phyloP scores from a whole-genome alignment of 2,797 vertebrate genomes.

The Crax fasciolata region DNA sequence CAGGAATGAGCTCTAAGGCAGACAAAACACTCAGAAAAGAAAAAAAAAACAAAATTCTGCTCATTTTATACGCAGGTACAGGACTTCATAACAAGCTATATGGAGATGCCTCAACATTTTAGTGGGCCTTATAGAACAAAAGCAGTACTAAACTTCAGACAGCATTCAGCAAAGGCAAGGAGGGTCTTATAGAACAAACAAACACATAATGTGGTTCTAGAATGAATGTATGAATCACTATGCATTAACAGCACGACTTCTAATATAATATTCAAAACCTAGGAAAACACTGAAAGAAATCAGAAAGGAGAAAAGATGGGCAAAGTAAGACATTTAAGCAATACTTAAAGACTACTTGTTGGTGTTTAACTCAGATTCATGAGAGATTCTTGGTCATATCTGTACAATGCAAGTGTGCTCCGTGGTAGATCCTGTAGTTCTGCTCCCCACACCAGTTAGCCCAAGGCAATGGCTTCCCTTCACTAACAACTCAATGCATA shows the following conservation, averaged over 20 bases:
- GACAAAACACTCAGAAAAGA: background rate
- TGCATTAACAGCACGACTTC: background rate
- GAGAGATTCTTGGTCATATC: accelerated
- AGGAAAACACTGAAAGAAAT: background rate
- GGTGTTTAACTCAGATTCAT: background rate
- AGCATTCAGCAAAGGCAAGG: background rate
- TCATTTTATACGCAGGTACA: background rate
- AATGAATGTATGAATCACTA: background rate
- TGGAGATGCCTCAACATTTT: background rate
- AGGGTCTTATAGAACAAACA: accelerated
- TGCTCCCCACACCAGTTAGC: background rate
- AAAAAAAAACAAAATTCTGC: background rate
- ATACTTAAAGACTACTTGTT: background rate
- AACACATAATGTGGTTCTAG: accelerated
- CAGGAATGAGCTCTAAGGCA: background rate
- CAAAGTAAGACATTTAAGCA: background rate
- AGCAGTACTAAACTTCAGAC: background rate
- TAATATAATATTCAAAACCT: background rate
- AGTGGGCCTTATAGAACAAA: background rate
- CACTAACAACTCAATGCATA: background rate
- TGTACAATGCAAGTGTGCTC: background rate
- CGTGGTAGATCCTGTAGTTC: background rate
- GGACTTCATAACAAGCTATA: background rate
- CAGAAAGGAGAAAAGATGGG: background rate
- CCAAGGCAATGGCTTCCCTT: background rate